These are phyloP conservation scores for Cebus imitator DNA, from an alignment of 2,113 vertebrate genomes.

Conservation along the genomic window DNA sequence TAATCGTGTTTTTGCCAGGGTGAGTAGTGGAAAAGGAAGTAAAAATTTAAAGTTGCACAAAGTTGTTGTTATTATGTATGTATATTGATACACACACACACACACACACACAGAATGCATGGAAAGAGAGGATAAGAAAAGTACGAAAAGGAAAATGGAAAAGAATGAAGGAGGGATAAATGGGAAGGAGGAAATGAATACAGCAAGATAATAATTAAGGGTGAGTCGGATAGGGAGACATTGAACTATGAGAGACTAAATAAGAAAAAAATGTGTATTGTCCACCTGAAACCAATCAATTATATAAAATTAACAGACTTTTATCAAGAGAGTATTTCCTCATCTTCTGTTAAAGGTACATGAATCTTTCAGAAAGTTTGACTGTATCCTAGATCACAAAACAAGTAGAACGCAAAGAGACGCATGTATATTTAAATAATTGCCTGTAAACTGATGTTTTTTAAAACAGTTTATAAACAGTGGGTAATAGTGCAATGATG, in stretches of 20 bases:
- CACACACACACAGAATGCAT: background rate
- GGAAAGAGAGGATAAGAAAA: background rate
- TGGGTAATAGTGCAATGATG: background rate
- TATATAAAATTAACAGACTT: constrained; percentile 21
- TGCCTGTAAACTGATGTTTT: constrained; percentile 37
- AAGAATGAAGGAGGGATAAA: background rate
- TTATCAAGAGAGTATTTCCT: background rate
- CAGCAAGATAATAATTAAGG: background rate
- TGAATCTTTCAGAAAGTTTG: constrained; percentile 50
- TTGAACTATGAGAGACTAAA: background rate
- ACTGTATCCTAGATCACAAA: background rate
- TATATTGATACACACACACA: background rate
- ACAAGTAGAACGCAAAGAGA: background rate
- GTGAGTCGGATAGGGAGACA: background rate
- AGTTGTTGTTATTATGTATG: background rate
- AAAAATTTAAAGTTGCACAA: background rate
- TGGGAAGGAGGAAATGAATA: background rate
- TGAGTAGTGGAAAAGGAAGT: constrained; percentile 9
- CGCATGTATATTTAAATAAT: background rate
- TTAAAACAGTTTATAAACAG: constrained; percentile 41
- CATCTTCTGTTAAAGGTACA: background rate
- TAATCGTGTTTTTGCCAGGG: constrained; percentile 12
- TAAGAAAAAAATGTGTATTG: constrained; percentile 33
- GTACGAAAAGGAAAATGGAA: background rate
- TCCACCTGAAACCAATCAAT: background rate